phyloP scores from a whole-genome alignment of 2,113 vertebrate genomes.

The Calidris pygmaea region DNA sequence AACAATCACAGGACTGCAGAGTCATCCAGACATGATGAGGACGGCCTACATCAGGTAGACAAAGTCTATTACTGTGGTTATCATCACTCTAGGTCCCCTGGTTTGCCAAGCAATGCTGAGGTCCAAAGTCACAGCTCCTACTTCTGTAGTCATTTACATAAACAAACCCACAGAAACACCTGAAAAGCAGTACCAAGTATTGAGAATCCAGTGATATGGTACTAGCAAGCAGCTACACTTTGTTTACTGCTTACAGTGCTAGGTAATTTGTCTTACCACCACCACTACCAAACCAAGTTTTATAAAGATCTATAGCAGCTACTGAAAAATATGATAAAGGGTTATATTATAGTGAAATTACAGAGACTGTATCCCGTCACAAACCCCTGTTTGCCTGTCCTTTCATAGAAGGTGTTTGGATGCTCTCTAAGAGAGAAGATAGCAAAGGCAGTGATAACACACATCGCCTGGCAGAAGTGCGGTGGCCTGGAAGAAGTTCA shows the following conservation, averaged over 20 bases:
- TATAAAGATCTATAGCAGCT: background rate
- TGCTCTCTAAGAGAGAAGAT: background rate
- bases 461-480: accelerated
- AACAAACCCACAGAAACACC: background rate
- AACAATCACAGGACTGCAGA: background rate
- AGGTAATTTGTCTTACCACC: background rate
- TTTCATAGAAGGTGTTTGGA: background rate
- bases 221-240: background rate
- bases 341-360: background rate
- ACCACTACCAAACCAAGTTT: background rate
- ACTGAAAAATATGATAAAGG: background rate
- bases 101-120: background rate
- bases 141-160: background rate
- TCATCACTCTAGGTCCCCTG: background rate
- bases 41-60: accelerated
- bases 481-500: background rate
- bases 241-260: background rate
- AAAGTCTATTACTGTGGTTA: background rate
- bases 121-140: background rate
- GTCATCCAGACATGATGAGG: background rate
- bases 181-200: background rate
- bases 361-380: background rate
- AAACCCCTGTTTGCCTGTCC: background rate
- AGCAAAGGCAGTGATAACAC: background rate
- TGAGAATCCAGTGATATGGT: background rate